Evolutionary conservation across 2,888 invertebrate species (phyloP).

Genomic region (Periphyllus acericola): DNA sequence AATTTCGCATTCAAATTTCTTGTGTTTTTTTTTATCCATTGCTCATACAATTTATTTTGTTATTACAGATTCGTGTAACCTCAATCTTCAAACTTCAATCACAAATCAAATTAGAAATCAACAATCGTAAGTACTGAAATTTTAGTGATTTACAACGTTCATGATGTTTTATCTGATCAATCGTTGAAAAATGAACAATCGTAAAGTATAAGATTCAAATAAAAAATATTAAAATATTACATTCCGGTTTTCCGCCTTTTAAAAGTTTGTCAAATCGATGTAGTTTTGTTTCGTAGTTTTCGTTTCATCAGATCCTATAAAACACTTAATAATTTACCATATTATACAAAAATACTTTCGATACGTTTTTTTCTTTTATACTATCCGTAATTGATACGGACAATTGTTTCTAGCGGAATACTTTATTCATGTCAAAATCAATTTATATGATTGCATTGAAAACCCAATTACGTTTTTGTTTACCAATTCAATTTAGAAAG

Average conservation of each 20-base stretch:
- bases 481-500: conserved; percentile 33
- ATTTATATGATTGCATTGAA: conserved; percentile 21
- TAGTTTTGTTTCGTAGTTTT: neutral
- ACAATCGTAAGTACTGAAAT: neutral
- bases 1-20: too few relatives aligned
- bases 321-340: neutral
- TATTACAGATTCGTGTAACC: neutral
- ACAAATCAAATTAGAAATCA: neutral
- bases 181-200: too few relatives aligned
- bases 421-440: conserved; percentile 29
- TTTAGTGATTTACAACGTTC: too few relatives aligned
- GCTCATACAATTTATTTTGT: neutral
- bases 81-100: neutral
- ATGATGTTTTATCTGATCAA: too few relatives aligned
- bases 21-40: neutral
- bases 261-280: neutral
- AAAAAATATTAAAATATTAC: too few relatives aligned
- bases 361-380: neutral
- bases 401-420: neutral
- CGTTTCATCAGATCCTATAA: neutral
- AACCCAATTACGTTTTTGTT: conserved; percentile 42
- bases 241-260: too few relatives aligned
- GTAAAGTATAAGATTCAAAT: too few relatives aligned
- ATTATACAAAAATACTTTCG: too few relatives aligned
- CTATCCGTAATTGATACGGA: neutral